These are phyloP conservation scores for Tetramorium alpestre DNA, from an alignment of 1,140 invertebrate genomes.

Conservation along the genomic window DNA sequence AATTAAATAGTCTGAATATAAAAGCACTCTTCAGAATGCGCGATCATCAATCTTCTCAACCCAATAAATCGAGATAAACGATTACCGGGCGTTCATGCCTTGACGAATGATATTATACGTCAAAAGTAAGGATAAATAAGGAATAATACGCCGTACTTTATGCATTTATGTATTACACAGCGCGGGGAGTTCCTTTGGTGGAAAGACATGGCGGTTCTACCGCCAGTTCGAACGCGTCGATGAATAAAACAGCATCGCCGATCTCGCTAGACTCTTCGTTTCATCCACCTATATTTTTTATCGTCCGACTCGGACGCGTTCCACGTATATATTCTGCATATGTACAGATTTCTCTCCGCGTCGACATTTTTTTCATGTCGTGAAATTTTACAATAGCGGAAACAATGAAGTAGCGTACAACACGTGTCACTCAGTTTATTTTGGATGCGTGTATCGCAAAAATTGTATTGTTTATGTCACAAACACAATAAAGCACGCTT, in stretches of 20 bases:
- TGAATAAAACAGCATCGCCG: conserved; percentile 60
- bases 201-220: neutral
- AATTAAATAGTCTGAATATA: neutral
- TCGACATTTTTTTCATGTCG: neutral
- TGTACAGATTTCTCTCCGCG: conserved; percentile 9
- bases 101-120: conserved; percentile 43
- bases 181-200: conserved; percentile 4
- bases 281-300: conserved; percentile 36
- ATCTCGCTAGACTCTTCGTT: neutral
- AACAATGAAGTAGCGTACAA: conserved; percentile 26
- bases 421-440: neutral
- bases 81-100: conserved; percentile 24
- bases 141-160: neutral
- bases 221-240: conserved; percentile 33
- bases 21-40: neutral
- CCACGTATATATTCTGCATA: neutral
- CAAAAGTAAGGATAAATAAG: conserved; percentile 13
- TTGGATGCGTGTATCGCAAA: conserved; percentile 5
- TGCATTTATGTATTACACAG: conserved; percentile 47
- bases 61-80: conserved; percentile 33
- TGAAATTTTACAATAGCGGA: conserved; percentile 30
- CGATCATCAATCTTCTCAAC: conserved; percentile 7
- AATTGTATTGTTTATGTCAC: conserved; percentile 22
- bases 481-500: neutral
- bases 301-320: conserved; percentile 27